A percentile compares a stretch with the other conserved stretches of the same genome.
Conservation (phyloP, 2,797 vertebrate species). For the Pangasius krempfi region DNA sequence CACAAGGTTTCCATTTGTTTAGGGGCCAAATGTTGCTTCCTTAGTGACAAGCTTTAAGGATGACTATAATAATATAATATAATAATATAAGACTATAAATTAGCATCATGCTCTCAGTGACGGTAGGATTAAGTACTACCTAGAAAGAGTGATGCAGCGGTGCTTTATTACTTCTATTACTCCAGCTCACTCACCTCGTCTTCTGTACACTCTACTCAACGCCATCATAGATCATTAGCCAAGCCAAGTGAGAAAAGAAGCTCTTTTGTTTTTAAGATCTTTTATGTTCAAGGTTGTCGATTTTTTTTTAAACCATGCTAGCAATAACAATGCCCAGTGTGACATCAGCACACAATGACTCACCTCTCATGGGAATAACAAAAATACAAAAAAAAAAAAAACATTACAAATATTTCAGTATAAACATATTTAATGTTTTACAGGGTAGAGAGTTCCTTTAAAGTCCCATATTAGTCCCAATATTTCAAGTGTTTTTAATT, state of each 20-base stretch:
- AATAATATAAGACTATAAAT: not conserved
- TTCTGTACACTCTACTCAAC: not conserved
- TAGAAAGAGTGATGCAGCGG: not conserved
- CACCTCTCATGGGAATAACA: too few relatives aligned
- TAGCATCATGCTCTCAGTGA: not conserved
- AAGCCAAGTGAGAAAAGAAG: not conserved
- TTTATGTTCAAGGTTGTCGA: not conserved
- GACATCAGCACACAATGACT: too few relatives aligned
- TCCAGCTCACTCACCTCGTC: too few relatives aligned
- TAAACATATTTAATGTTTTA: not conserved
- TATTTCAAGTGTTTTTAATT: not conserved
- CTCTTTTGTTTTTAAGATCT: not conserved
- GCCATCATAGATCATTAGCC: not conserved
- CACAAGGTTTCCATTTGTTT: not conserved
- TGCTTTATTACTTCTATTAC: slow-evolving; percentile 8
- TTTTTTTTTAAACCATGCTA: not conserved
- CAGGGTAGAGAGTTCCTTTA: not conserved
- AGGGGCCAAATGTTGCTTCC: not conserved
- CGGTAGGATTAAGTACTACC: not conserved
- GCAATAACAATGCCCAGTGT: not conserved
- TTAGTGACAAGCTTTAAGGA: not conserved
- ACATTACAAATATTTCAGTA: not conserved
- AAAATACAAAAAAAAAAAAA: too few relatives aligned
- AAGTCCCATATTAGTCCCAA: not conserved
- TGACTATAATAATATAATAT: not conserved